Evolutionary conservation across 2,888 invertebrate genomes (phyloP).

Genomic region (Perizoma flavofasciatum): DNA sequence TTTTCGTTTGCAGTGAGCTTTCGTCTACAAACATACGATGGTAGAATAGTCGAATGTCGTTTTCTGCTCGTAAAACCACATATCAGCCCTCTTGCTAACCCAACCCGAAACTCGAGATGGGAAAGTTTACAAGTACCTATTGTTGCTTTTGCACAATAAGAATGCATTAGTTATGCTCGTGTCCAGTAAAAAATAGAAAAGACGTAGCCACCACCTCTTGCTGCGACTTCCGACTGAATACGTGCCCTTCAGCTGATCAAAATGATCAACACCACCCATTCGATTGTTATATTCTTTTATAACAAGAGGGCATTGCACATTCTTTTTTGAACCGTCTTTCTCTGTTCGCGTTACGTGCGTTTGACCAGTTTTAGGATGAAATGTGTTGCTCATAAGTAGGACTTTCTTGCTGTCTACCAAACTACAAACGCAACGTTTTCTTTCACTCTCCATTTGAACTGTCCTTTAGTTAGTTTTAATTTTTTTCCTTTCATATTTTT

Average conservation of each 20-base stretch:
- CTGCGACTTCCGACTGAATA: constrained; percentile 39
- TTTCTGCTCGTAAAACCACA: constrained; percentile 36
- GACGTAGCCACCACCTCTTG: constrained; percentile 39
- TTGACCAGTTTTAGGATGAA: constrained; percentile 38
- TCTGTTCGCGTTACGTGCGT: constrained; percentile 27
- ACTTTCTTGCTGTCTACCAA: constrained; percentile 41
- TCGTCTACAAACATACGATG: constrained; percentile 10
- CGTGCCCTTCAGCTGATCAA: constrained; percentile 35
- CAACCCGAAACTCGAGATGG: constrained; percentile 39
- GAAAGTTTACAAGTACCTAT: constrained; percentile 30
- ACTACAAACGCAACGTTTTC: constrained; percentile 36
- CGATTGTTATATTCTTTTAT: constrained; percentile 17
- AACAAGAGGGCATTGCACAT: constrained; percentile 27
- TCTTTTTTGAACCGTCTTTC: constrained; percentile 34
- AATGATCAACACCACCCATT: constrained; percentile 40
- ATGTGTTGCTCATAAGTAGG: constrained; percentile 37
- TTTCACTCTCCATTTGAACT: constrained; percentile 39
- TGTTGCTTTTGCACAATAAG: constrained; percentile 29
- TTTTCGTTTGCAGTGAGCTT: constrained; percentile 12
- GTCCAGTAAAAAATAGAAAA: constrained; percentile 42
- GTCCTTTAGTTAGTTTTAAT: constrained; percentile 31
- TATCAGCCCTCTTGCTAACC: constrained; percentile 38
- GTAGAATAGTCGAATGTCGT: constrained; percentile 24
- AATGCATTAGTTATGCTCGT: constrained; percentile 40
- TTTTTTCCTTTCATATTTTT: constrained; percentile 19